phyloP scores from a whole-genome alignment of 2,888 invertebrate genomes.

The Aspidiotus destructor region DNA sequence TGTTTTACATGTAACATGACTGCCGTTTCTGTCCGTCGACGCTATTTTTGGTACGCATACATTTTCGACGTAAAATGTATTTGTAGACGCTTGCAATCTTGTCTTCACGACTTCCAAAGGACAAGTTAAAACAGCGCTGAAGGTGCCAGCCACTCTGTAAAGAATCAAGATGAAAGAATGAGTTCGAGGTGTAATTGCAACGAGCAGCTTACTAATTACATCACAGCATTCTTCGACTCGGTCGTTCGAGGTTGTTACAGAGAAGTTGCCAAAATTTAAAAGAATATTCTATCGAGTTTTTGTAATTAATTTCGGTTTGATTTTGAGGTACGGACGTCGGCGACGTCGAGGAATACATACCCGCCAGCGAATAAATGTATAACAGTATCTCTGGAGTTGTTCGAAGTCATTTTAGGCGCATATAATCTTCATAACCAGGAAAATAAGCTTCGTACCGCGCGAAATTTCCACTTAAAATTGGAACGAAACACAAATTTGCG shows the following conservation, averaged over 20 bases:
- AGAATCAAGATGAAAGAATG: not conserved
- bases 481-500: too few relatives aligned
- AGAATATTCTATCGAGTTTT: not conserved
- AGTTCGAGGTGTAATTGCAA: conserved; percentile 27
- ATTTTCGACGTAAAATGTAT: conserved; percentile 46
- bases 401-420: conserved; percentile 29
- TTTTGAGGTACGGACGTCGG: not conserved
- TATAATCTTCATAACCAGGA: too few relatives aligned
- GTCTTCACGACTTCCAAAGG: conserved; percentile 97
- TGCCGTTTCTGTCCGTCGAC: conserved; percentile 41
- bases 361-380: conserved; percentile 93
- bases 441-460: too few relatives aligned
- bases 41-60: conserved; percentile 43
- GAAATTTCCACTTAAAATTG: too few relatives aligned
- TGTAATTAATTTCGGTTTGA: too few relatives aligned
- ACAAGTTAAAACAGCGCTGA: conserved; percentile 93
- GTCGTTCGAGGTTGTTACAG: not conserved
- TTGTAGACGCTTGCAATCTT: conserved; percentile 84
- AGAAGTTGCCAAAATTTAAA: not conserved
- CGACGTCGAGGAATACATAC: conserved; percentile 53
- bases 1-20: conserved; percentile 48
- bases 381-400: conserved; percentile 55
- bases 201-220: not conserved
- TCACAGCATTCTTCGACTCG: not conserved
- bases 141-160: conserved; percentile 86